Evolutionary conservation across 2,888 invertebrate genomes (phyloP), one percentile per base, ranked within the genome.

Genomic region (Metacarcinus magister): DNA sequence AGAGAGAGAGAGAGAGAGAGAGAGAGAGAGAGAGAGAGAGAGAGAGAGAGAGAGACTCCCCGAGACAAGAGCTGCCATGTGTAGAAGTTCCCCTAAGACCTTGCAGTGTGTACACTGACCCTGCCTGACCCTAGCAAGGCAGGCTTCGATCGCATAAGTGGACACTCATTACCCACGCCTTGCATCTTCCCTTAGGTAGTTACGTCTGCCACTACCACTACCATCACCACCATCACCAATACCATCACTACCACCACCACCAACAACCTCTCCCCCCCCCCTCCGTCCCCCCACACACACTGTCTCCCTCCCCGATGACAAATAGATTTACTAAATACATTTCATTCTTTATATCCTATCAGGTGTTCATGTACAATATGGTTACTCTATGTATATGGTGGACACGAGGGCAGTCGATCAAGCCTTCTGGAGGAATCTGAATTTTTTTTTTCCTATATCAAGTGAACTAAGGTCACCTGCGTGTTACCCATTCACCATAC

Each of bases 21-120:
- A 60, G 60, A 60, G 60, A 60, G 60, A 60, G 60, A 60, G 60
- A 60, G 60, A 60, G 60, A 60, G 60, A 60, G 60, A 60, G 60
- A 60, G 60, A 28, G 75, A 28, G 75, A 28, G 75, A 28, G 75
- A 28, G 28, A n/a, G 16, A 23, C n/a, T 75, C 8, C 75, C n/a
- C 75, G 75, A n/a, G 75, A 75, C 23, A 75, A 54, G 54, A n/a
- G 75, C 75, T 2, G 13, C 10, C 54, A 10, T 19, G 54, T 54
- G 54, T 0, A 10, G n/a, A 75, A 75, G 75, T 4, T 75, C 75
- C 23, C 75, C 75, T n/a, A 54, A 16, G 75, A 8, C 28, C n/a
- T 8, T 75, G 23, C 4, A 67, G n/a, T n/a, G 67, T 67, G 19
- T 19, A 67, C 67, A 67, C 67, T 10, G 13, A 67, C 19, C 67